Base-by-base conservation (phyloP, 1,140 invertebrate species). In the Lepeophtheirus salmonis region DNA sequence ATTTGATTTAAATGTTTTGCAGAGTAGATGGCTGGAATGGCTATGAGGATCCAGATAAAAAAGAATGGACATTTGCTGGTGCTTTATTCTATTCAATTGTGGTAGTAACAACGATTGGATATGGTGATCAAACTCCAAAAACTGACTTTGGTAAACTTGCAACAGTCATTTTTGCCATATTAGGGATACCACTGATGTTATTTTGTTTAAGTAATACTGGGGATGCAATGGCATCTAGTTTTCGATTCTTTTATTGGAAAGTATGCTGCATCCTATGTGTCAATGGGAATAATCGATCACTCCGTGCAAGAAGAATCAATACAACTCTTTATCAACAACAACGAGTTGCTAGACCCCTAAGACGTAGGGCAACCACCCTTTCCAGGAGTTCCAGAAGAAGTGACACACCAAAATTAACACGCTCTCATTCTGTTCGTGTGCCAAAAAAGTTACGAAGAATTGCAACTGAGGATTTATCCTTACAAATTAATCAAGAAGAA, bases 181-280 rank as follows among this genome's bases (percentile, higher is more conserved):
- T 69, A 25, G 68, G 68, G 12, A 69, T 68, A 56, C 67, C 68
- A 49, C 62, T 69, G 50, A 69, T 69, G 67, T 63, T 69, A 50
- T 64, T 69, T 49, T 69, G 66, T 65, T 60, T 69, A 18, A 64
- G 67, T 20, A 68, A 69, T 56, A 67, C 67, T 41, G 68, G 68
- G 17, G 65, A 65, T 21, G 64, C 67, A 10, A 63, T 69, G 24
- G 68, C 68, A 0, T 70, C 74, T 62, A 68, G 74, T 50, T 75
- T 74, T 60, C 64, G 72, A 22, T 74, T 73, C 63, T 65, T 74
- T 30, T 76, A 74, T 64, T 63, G 68, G 25, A 70, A 68, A 64
- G 66, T 75, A 49, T 74, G 73, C 62, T 74, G 73, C 64, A 73
- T 70, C 61, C 17, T 54, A 14, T 54, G 52, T 22, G 21, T 54